These are phyloP conservation scores for Agelas oroides DNA, from an alignment of 37 sponge, comb jelly and placozoan genomes.

Conservation along the genomic window DNA sequence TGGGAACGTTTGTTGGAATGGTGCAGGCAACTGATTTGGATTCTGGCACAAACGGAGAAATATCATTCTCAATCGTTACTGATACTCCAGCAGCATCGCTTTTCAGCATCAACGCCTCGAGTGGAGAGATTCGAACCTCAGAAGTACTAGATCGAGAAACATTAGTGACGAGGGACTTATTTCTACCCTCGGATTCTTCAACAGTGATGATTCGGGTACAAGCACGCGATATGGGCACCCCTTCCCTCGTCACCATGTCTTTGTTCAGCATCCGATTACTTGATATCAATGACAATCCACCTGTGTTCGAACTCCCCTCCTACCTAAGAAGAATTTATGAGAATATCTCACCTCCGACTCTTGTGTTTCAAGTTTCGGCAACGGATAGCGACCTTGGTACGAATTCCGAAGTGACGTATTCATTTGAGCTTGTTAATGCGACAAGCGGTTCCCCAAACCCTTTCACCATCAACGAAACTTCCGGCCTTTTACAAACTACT, in stretches of 20 bases:
- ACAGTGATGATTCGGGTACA: background rate
- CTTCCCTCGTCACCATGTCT: background rate
- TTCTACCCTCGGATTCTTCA: constrained; percentile 39
- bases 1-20: constrained; percentile 37
- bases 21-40: constrained; percentile 66
- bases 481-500: constrained; percentile 28
- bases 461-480: constrained; percentile 7
- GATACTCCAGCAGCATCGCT: background rate
- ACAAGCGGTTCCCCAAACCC: background rate
- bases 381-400: constrained; percentile 45
- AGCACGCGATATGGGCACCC: constrained; percentile 38
- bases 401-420: constrained; percentile 22
- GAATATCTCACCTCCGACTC: background rate
- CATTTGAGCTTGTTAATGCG: background rate
- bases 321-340: background rate
- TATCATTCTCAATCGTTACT: background rate
- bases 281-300: constrained; percentile 76
- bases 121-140: constrained; percentile 66
- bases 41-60: background rate
- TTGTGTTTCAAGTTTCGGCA: constrained; percentile 12
- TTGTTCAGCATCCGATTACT: constrained; percentile 18
- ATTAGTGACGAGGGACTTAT: constrained; percentile 20
- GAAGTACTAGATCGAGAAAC: constrained; percentile 73
- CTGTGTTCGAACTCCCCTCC: constrained; percentile 12
- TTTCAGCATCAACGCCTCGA: constrained; percentile 4